phyloP scores from a whole-genome alignment of 2,888 invertebrate species.

The Temnothorax unifasciatus region DNA sequence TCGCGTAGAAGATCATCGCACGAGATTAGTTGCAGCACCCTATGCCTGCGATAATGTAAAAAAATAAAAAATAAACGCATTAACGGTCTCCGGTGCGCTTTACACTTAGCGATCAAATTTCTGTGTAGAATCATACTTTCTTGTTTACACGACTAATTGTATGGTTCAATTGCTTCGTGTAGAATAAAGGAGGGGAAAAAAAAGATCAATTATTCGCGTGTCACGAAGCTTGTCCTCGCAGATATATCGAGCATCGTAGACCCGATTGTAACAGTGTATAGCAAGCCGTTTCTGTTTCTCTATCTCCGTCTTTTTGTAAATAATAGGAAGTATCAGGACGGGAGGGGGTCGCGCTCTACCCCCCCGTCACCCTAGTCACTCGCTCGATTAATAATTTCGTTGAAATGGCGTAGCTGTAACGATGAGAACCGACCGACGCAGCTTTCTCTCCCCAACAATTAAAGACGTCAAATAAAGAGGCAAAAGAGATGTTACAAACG shows the following conservation, averaged over 20 bases:
- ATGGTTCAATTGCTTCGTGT: slow-evolving; percentile 9
- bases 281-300: slow-evolving; percentile 73
- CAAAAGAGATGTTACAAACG: slow-evolving; percentile 32
- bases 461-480: slow-evolving; percentile 49
- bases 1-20: not conserved
- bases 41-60: slow-evolving; percentile 52
- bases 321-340: slow-evolving; percentile 76
- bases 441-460: slow-evolving; percentile 49
- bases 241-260: not conserved
- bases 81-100: not conserved
- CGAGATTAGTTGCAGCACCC: slow-evolving; percentile 63
- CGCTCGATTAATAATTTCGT: slow-evolving; percentile 44
- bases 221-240: not conserved
- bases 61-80: not conserved
- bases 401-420: slow-evolving; percentile 35
- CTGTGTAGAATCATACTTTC: not conserved
- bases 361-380: slow-evolving; percentile 86
- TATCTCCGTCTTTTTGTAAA: slow-evolving; percentile 68
- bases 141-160: slow-evolving; percentile 8
- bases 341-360: slow-evolving; percentile 80
- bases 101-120: slow-evolving; percentile 29
- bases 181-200: not conserved
- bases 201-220: not conserved
- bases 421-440: slow-evolving; percentile 28
- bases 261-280: slow-evolving; percentile 62